Conservation (phyloP, 2,113 vertebrate genomes). For the Coptodon rendalli region DNA sequence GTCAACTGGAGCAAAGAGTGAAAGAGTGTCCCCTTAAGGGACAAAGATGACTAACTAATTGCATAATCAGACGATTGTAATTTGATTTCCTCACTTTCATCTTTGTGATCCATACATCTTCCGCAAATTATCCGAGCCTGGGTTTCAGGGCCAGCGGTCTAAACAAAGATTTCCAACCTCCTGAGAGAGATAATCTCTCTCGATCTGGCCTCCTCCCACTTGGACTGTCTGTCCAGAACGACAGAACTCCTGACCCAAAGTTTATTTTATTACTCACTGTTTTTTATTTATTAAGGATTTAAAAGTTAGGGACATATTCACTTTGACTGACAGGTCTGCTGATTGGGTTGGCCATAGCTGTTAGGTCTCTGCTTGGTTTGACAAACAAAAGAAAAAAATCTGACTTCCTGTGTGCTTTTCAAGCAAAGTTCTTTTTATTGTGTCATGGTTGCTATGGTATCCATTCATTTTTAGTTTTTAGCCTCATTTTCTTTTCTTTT, state of each 20-base stretch:
- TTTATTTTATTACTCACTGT: background rate
- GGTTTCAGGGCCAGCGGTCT: background rate
- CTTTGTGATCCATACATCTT: background rate
- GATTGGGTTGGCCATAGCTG: background rate
- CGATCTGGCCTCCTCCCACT: fast-evolving
- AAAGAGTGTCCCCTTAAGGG: background rate
- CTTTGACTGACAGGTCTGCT: background rate
- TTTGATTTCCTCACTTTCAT: background rate
- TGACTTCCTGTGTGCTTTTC: background rate
- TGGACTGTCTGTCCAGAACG: background rate
- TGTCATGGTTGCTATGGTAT: background rate
- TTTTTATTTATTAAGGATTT: background rate
- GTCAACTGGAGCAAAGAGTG: background rate
- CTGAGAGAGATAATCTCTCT: background rate
- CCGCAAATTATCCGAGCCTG: background rate
- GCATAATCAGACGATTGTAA: background rate
- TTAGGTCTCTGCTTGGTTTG: background rate
- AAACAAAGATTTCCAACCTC: background rate
- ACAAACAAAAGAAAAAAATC: background rate
- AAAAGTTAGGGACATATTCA: background rate
- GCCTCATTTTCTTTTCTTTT: background rate
- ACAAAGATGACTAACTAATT: background rate
- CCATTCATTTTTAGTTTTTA: background rate
- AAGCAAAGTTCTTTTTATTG: background rate
- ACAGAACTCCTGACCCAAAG: background rate